phyloP scores from a whole-genome alignment of 2,797 vertebrate species.

The Lacerta bilineata region DNA sequence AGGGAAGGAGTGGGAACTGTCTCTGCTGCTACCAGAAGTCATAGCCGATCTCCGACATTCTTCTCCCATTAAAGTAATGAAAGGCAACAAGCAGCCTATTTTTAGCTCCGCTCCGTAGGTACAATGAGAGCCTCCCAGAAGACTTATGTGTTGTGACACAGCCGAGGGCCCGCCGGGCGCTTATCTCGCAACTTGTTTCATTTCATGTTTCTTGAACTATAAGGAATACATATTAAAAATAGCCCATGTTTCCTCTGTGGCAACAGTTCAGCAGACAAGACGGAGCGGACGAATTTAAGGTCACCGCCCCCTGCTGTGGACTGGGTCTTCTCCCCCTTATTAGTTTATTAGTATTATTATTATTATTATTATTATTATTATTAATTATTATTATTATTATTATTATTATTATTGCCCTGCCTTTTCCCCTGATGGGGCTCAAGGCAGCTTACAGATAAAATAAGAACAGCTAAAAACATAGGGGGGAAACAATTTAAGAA shows the following conservation, averaged over 20 bases:
- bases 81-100: constrained; percentile 36
- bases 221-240: constrained; percentile 46
- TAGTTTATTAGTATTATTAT: too few relatives aligned
- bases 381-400: too few relatives aligned
- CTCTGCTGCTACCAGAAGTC: background rate
- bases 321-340: too few relatives aligned
- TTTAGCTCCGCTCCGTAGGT: constrained; percentile 54
- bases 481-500: too few relatives aligned
- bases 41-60: background rate
- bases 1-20: too few relatives aligned
- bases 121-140: constrained; percentile 13
- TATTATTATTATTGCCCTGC: too few relatives aligned
- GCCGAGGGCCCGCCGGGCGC: constrained; percentile 12
- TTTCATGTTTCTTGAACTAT: background rate
- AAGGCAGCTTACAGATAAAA: too few relatives aligned
- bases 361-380: too few relatives aligned
- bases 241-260: background rate
- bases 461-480: too few relatives aligned
- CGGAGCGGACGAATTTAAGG: constrained; percentile 8
- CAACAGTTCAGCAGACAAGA: constrained; percentile 22
- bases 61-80: rapidly evolving
- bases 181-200: constrained; percentile 22
- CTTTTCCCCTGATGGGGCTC: too few relatives aligned
- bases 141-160: constrained; percentile 47
- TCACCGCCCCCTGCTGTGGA: background rate